Base-by-base conservation (phyloP, 2,888 invertebrate species). In the Anorthoa munda region DNA sequence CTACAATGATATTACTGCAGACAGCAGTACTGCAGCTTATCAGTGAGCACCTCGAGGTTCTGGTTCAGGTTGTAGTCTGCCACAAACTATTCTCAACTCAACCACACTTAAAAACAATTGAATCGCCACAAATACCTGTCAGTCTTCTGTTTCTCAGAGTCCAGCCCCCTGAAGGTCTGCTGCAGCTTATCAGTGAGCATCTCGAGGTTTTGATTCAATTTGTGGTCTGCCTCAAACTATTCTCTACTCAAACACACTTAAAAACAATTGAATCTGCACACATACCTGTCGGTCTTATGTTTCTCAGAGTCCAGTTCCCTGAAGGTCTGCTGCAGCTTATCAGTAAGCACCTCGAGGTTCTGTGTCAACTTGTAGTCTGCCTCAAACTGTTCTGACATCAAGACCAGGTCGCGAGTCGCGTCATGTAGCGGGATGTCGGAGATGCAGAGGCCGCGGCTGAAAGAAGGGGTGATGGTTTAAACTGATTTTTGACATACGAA, bases 201-300 rank as follows among this genome's bases (percentile, higher is more conserved):
- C 94, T 99, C 99, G 87, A 99, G 96, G 93, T 99, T 99, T 91
- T 99, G 98, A 0, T 99, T 99, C 85, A 99, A 96, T 92, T 99
- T 99, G 95, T 99, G 99, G 94, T 99, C 99, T 0, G 99, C 99
- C 94, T 99, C 99, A 92, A 99, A 99, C 94, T 99, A 99, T 94
- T 99, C 99, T 12, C 31, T 31, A 31, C 31, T 31, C 31, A 31
- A 31, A 5, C 31, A 31, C 0, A 31, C 31, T 31, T 0, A 12
- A 9, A 2, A 55, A 60, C 17, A 45, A 26, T 17, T 21, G 0
- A 26, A 45, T 7, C 2, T n/a, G 0, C 3, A 17, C 4, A 23
- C 51, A 48, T 77, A 98, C 99, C 98, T 98, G 95, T 99, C 99
- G 51, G 99, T 99, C 96, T 99, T 99, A 94, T 98, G 98, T 92